A percentile compares a stretch with the other conserved stretches of the same genome.
Conservation (phyloP, 2,113 vertebrate species). For the Nannospalax galili region DNA sequence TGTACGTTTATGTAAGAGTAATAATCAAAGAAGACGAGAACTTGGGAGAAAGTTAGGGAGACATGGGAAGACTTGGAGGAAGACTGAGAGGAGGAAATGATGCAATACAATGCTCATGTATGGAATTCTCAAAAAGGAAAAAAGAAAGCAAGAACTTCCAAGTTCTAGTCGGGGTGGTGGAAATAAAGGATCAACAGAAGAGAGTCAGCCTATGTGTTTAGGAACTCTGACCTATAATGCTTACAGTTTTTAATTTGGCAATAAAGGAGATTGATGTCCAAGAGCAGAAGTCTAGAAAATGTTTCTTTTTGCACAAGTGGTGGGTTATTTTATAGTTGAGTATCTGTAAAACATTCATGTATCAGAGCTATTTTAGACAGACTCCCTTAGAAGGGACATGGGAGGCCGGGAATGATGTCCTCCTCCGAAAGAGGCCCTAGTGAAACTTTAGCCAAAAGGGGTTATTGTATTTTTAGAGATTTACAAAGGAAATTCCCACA, state of each 20-base stretch:
- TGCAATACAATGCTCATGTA: too few relatives aligned
- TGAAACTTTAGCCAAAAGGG: neutral
- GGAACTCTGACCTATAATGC: neutral
- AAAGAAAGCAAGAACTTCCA: too few relatives aligned
- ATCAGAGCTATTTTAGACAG: neutral
- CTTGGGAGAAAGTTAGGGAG: too few relatives aligned
- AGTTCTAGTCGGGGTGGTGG: too few relatives aligned
- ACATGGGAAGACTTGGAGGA: too few relatives aligned
- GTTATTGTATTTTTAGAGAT: neutral
- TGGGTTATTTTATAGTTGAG: slow-evolving; percentile 41
- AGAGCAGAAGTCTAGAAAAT: slow-evolving; percentile 17
- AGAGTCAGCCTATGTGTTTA: neutral
- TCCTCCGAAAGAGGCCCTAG: neutral
- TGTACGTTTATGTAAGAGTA: too few relatives aligned
- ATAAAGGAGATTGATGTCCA: neutral
- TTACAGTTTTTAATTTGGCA: neutral
- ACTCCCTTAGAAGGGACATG: neutral
- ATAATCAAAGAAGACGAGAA: too few relatives aligned
- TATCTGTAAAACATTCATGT: slow-evolving; percentile 40
- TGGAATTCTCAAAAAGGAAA: too few relatives aligned
- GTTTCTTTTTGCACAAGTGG: slow-evolving; percentile 37
- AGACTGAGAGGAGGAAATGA: too few relatives aligned
- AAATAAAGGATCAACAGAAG: neutral
- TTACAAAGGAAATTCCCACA: neutral
- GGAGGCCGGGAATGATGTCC: neutral